Conservation (phyloP, 2,797 vertebrate genomes). For the Gastrophryne carolinensis region DNA sequence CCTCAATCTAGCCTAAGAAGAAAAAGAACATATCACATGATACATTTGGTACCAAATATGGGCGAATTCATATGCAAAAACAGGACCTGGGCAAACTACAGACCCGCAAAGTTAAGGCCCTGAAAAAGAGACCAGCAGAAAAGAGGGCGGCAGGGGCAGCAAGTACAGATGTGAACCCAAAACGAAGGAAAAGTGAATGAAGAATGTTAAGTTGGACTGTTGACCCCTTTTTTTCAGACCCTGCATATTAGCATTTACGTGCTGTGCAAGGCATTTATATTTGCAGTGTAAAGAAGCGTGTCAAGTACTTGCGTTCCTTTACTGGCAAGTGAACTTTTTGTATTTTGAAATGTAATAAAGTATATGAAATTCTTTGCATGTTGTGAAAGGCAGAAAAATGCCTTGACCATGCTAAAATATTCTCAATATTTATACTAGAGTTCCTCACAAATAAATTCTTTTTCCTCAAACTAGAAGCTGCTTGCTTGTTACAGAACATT, state of each 20-base stretch:
- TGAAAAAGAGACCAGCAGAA: slow-evolving; percentile 82
- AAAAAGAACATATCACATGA: slow-evolving; percentile 96
- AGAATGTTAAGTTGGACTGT: background rate
- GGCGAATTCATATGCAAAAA: slow-evolving; percentile 95
- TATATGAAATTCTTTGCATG: too few species aligned
- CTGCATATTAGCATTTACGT: background rate
- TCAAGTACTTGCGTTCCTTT: too few species aligned
- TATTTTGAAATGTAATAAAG: too few species aligned
- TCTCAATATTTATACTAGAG: too few species aligned
- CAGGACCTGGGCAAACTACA: slow-evolving; percentile 89
- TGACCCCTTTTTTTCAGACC: background rate
- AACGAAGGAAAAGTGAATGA: slow-evolving; percentile 71
- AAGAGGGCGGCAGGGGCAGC: slow-evolving; percentile 51
- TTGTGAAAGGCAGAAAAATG: too few species aligned
- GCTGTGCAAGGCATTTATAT: too few species aligned
- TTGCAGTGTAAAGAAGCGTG: too few species aligned
- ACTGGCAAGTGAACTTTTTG: too few species aligned
- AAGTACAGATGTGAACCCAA: slow-evolving; percentile 59
- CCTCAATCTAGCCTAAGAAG: slow-evolving; percentile 78
- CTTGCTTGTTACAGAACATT: too few species aligned
- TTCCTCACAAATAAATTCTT: too few species aligned
- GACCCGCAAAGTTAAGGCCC: slow-evolving; percentile 91
- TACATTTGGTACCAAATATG: slow-evolving; percentile 85
- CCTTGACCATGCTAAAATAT: too few species aligned
- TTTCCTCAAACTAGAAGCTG: too few species aligned